Percentiles rank a stretch among this genome's conserved stretches.
These are phyloP conservation scores for Nephila pilipes DNA, from an alignment of 1,140 invertebrate species.

Conservation along the genomic window DNA sequence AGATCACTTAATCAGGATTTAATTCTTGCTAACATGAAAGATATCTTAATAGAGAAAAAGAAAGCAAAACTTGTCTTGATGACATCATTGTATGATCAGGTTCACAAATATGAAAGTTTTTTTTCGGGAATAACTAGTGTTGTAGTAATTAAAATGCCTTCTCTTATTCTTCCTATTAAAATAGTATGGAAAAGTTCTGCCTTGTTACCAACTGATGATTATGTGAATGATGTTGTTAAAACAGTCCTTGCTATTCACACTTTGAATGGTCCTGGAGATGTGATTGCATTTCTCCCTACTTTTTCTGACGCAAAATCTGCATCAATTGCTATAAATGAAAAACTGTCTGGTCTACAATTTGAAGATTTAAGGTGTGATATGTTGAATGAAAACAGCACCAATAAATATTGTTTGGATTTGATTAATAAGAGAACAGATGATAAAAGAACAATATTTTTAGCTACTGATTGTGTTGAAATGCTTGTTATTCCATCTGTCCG, in stretches of 20 bases:
- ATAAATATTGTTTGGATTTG: constrained; percentile 19
- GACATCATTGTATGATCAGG: not conserved
- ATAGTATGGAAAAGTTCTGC: constrained; percentile 57
- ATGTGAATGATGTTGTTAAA: constrained; percentile 54
- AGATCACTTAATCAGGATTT: constrained; percentile 40
- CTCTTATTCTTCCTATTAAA: constrained; percentile 38
- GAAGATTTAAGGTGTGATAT: constrained; percentile 49
- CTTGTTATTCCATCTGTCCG: constrained; percentile 45
- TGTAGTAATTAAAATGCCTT: not conserved
- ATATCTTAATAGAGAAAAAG: constrained; percentile 17
- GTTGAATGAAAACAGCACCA: constrained; percentile 48
- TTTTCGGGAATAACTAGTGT: constrained; percentile 35
- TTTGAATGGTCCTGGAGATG: constrained; percentile 58
- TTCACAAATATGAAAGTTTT: constrained; percentile 46
- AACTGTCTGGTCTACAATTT: not conserved
- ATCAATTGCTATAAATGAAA: not conserved
- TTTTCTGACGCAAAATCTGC: not conserved
- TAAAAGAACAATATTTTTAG: constrained; percentile 59
- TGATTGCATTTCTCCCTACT: constrained; percentile 58
- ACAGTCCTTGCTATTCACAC: constrained; percentile 62
- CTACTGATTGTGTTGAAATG: constrained; percentile 65
- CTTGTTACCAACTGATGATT: constrained; percentile 50
- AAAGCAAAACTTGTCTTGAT: constrained; percentile 37
- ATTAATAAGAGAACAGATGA: not conserved
- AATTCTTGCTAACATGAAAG: constrained; percentile 22